These are phyloP conservation scores for Bombus pyrosoma DNA, from an alignment of 1,140 invertebrate genomes.

Conservation along the genomic window DNA sequence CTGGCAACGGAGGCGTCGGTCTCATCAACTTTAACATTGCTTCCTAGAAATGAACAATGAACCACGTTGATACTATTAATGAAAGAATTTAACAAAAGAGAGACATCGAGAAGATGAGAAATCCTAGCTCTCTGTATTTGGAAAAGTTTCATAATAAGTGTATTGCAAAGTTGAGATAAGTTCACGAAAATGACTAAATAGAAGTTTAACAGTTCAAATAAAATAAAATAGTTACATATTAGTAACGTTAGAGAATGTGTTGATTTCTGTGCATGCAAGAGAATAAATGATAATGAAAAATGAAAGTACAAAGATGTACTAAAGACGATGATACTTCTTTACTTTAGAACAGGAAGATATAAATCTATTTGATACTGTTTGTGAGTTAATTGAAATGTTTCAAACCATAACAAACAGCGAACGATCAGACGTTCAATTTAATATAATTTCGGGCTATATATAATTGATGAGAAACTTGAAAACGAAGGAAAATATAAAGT, in stretches of 20 bases:
- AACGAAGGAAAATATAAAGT: not conserved
- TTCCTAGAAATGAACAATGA: constrained; percentile 80
- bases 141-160: not conserved
- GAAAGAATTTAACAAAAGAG: not conserved
- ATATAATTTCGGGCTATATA: too few relatives aligned
- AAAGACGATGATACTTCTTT: not conserved
- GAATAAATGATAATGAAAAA: not conserved
- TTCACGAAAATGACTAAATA: too few relatives aligned
- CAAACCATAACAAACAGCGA: not conserved
- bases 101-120: not conserved
- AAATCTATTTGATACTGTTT: not conserved
- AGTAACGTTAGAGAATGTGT: too few relatives aligned
- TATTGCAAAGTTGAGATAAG: not conserved
- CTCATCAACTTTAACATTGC: constrained; percentile 93
- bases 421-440: too few relatives aligned
- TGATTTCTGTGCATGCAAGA: not conserved
- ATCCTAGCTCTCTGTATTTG: not conserved
- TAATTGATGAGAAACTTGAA: too few relatives aligned
- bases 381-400: not conserved
- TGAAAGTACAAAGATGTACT: too few relatives aligned
- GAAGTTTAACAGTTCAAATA: too few relatives aligned
- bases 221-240: too few relatives aligned
- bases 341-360: not conserved
- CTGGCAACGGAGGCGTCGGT: constrained; percentile 87
- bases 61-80: not conserved